These are phyloP conservation scores for Leuciscus waleckii DNA, from an alignment of 2,797 vertebrate genomes.

Conservation along the genomic window DNA sequence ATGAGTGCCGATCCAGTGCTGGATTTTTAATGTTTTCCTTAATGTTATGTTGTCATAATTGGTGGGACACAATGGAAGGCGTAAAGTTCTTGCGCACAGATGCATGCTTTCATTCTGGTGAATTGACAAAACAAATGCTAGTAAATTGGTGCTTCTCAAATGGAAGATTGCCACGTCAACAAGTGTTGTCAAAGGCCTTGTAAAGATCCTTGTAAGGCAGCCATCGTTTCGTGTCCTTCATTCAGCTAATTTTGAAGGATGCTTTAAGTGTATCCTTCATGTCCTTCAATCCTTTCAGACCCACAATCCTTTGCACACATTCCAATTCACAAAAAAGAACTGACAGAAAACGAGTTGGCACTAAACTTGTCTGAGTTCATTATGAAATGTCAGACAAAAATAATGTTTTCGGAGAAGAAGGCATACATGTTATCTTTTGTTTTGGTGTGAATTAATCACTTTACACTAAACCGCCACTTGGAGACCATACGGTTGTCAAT, in stretches of 20 bases:
- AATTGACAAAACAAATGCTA: neutral
- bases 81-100: neutral
- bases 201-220: neutral
- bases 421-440: too few species aligned
- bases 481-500: too few species aligned
- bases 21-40: neutral
- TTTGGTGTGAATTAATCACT: too few species aligned
- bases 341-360: neutral
- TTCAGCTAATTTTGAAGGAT: neutral
- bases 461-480: too few species aligned
- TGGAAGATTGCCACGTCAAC: neutral
- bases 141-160: neutral
- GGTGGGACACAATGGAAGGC: neutral
- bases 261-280: neutral
- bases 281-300: neutral
- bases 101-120: neutral
- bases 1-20: neutral
- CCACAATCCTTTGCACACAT: neutral
- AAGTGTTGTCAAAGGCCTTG: neutral
- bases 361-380: too few species aligned
- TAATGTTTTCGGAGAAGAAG: too few species aligned
- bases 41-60: neutral
- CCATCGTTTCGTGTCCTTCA: neutral
- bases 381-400: too few species aligned
- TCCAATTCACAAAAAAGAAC: neutral